Evolutionary conservation across 2,888 invertebrate genomes (phyloP).

Genomic region (Flexamia atlantica): DNA sequence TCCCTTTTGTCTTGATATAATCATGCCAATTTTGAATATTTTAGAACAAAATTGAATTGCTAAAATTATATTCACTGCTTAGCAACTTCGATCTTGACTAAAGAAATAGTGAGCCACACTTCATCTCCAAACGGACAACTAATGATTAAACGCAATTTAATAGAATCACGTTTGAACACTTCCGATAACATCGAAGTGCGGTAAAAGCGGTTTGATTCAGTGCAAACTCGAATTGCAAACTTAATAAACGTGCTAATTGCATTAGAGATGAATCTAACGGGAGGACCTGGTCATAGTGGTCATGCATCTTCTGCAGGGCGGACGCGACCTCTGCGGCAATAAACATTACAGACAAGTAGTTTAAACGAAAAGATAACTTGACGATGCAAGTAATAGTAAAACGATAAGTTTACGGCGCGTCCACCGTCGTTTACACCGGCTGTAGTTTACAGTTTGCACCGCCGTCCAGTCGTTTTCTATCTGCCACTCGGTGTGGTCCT

Average conservation of each 20-base stretch:
- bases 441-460: not conserved
- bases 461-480: not conserved
- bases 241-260: constrained; percentile 7
- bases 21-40: no score
- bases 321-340: not conserved
- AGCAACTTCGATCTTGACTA: no score
- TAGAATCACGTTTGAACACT: not conserved
- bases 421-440: not conserved
- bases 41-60: no score
- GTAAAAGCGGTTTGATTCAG: not conserved
- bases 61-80: no score
- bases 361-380: not conserved
- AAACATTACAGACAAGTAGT: not conserved
- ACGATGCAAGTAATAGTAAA: no score
- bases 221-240: constrained; percentile 7
- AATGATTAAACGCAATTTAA: not conserved
- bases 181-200: not conserved
- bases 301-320: not conserved
- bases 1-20: no score
- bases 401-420: not conserved
- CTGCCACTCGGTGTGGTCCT: not conserved
- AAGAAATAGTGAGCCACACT: no score
- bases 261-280: constrained; percentile 2
- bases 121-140: no score
- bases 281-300: not conserved